Base-by-base conservation (phyloP, 1,140 invertebrate species). In the Meloidogyne floridensis region DNA sequence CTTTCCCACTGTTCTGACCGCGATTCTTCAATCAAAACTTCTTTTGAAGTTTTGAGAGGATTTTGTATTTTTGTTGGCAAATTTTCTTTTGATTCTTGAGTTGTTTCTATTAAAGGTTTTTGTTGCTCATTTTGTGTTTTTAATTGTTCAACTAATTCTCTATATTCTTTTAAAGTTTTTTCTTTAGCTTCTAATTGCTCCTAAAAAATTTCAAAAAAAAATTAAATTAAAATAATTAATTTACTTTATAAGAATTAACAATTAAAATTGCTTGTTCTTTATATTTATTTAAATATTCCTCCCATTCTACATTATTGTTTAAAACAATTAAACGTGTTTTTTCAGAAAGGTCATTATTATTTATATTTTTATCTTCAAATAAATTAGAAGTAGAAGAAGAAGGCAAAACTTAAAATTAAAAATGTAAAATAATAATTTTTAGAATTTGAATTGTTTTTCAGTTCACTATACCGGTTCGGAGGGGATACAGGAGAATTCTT, bases 151-250 rank as follows among this genome's bases (percentile, higher is more conserved):
- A 80, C 71, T 47, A 80, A 42, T 54, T 43, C 15, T 43, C 75
- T 56, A 65, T 80, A 80, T 51, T 80, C 75, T 13, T 80, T 43
- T 65, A 80, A 56, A 11, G 74, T 59, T 54, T 80, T 72, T 4
- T 80, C 80, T 11, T 75, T 72, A 42, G 20, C n/a, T 13, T 73
- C 80, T 56, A 80, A 75, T 80, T 80, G 80, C 54, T 80, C 80
- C 80, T 81, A n/a, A 75, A 79, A 11, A n/a, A 65, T 75, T 80
- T 47, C 80, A 70, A n/a, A 75, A 79, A 11, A n/a, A 65, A 20
- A 20, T 80, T 65, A 54, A 53, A 53, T 77, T 51, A n/a, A 15
- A 81, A 2, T 9, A 42, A 43, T 32, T 20, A 47, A 18, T 70
- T 20, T 56, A 79, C 77, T 42, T 72, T 72, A 18, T 69, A 79